Conservation (phyloP, 2,113 vertebrate genomes). For the Terrapene triunguis region DNA sequence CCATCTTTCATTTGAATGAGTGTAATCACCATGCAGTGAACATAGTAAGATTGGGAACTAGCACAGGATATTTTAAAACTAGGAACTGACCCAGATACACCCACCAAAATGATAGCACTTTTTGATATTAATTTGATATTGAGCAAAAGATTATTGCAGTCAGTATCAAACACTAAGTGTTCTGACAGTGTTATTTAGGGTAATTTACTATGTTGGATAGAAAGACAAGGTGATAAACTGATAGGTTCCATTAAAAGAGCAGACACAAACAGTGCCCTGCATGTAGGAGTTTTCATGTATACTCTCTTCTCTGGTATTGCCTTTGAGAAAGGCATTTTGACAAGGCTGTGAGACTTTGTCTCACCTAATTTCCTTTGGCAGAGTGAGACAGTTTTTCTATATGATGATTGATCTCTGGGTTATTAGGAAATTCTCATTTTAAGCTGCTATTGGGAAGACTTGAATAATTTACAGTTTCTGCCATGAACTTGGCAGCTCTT, state of each 20-base stretch:
- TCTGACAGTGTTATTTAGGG: slow-evolving; percentile 4
- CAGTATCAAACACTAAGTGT: not conserved
- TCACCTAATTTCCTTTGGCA: slow-evolving; percentile 55
- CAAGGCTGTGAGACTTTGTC: slow-evolving; percentile 32
- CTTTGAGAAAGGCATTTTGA: slow-evolving; percentile 46
- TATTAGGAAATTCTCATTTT: slow-evolving; percentile 63
- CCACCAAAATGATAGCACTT: not conserved
- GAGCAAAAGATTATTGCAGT: slow-evolving; percentile 20
- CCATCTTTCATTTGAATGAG: not conserved
- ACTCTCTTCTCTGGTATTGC: not conserved
- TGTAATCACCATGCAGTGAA: not conserved
- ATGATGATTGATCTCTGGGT: slow-evolving; percentile 58
- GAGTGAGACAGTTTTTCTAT: slow-evolving; percentile 36
- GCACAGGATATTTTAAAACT: not conserved
- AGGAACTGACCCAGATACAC: not conserved
- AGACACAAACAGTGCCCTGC: not conserved
- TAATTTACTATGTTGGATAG: not conserved
- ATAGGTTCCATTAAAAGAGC: not conserved
- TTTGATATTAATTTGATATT: slow-evolving; percentile 7
- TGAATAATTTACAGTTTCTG: slow-evolving; percentile 70
- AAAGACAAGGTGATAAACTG: slow-evolving; percentile 2
- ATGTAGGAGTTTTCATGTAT: not conserved
- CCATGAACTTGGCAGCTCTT: slow-evolving; percentile 46
- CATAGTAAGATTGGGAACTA: not conserved
- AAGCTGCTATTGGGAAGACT: slow-evolving; percentile 44